Percentiles rank a stretch among this genome's conserved stretches.
Conservation (phyloP, 2,888 invertebrate species). For the Nasonia oneida region DNA sequence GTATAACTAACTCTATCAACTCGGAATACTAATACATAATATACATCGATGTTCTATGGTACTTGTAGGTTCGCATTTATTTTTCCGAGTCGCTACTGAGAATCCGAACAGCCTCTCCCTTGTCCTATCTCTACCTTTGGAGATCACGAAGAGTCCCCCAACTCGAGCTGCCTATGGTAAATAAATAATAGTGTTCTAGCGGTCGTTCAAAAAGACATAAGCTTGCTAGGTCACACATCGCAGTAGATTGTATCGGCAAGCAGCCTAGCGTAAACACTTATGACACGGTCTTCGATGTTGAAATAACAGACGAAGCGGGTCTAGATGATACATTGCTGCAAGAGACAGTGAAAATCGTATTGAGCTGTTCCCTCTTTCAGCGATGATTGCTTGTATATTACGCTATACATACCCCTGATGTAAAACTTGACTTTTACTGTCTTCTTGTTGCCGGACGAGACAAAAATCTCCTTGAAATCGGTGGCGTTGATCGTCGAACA, state of each 20-base stretch:
- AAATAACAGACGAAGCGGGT: conserved; percentile 97
- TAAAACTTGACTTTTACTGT: conserved; percentile 95
- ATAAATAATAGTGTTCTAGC: background rate
- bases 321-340: conserved; percentile 93
- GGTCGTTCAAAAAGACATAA: conserved; percentile 19
- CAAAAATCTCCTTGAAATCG: conserved; percentile 92
- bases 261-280: conserved; percentile 93
- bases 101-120: no score
- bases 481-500: conserved; percentile 97
- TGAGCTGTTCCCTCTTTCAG: background rate
- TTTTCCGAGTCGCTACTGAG: no score
- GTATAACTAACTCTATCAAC: no score
- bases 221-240: conserved; percentile 80
- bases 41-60: no score
- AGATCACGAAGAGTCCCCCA: no score
- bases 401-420: conserved; percentile 86
- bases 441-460: conserved; percentile 94
- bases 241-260: conserved; percentile 96
- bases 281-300: conserved; percentile 96
- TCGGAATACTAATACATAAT: no score
- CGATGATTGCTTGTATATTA: background rate
- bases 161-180: no score
- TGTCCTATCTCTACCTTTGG: no score
- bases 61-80: no score
- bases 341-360: conserved; percentile 45